Evolutionary conservation across 1,140 invertebrate species (phyloP).

Genomic region (Akabosia matsudoensis): DNA sequence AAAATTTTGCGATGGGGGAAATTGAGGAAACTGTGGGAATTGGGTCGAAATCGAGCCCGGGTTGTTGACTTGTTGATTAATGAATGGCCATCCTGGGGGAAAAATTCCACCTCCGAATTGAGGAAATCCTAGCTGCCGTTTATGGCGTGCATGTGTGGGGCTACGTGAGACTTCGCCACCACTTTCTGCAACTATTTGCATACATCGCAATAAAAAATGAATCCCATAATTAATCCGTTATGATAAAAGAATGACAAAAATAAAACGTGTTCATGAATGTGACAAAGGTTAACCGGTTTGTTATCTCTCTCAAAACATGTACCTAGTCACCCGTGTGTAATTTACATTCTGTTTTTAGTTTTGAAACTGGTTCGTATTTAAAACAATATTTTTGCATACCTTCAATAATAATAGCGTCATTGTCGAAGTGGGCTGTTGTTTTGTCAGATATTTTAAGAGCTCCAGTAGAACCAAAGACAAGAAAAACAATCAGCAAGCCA

Average conservation of each 20-base stretch:
- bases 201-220: not conserved
- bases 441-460: not conserved
- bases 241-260: not conserved
- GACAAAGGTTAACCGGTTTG: no score
- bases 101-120: not conserved
- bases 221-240: not conserved
- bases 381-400: not conserved
- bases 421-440: not conserved
- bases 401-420: constrained; percentile 14
- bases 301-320: no score
- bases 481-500: not conserved
- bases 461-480: not conserved
- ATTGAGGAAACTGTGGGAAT: not conserved
- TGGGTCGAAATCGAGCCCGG: not conserved
- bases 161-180: not conserved
- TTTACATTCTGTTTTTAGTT: no score
- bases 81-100: constrained; percentile 5
- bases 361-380: no score
- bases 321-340: not conserved
- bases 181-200: not conserved
- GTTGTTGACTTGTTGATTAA: not conserved
- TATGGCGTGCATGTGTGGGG: not conserved
- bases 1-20: not conserved
- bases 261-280: no score
- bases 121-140: not conserved